These are phyloP conservation scores for Ceratoteleas bidentatus DNA, from an alignment of 1,140 invertebrate species.

Conservation along the genomic window DNA sequence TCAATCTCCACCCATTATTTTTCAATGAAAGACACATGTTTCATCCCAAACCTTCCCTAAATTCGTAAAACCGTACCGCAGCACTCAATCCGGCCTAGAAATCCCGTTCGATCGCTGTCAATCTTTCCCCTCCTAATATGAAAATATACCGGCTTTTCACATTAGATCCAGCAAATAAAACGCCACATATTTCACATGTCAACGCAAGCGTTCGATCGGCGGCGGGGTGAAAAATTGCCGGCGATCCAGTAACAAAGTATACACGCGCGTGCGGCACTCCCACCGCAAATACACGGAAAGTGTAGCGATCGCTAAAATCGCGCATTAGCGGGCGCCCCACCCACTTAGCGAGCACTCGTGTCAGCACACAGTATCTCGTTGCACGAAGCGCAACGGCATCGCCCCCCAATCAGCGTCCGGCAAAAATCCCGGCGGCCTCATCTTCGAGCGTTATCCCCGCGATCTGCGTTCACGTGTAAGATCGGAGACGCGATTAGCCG, in stretches of 20 bases:
- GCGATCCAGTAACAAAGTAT: constrained; percentile 15
- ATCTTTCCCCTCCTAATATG: constrained; percentile 3
- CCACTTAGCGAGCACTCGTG: background rate
- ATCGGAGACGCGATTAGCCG: constrained; percentile 44
- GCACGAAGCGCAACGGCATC: background rate
- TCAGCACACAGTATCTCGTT: constrained; percentile 4
- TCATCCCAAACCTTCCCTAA: too few species aligned
- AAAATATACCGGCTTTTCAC: constrained; percentile 14
- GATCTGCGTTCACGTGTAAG: constrained; percentile 9
- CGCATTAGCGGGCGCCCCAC: constrained; percentile 13
- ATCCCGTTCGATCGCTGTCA: background rate
- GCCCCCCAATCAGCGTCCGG: background rate
- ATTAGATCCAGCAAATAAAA: constrained; percentile 24
- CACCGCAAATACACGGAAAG: constrained; percentile 33
- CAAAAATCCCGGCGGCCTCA: constrained; percentile 8
- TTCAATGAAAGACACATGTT: too few species aligned
- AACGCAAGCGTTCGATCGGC: background rate
- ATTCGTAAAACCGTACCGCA: too few species aligned
- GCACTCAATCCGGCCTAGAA: too few species aligned
- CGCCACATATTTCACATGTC: constrained; percentile 9
- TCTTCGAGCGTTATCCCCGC: constrained; percentile 10
- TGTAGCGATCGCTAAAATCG: constrained; percentile 24
- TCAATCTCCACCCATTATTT: too few species aligned
- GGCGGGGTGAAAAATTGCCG: constrained; percentile 26
- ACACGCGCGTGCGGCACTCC: constrained; percentile 2